phyloP scores from a whole-genome alignment of 2,113 vertebrate genomes.

The Tetrao urogallus region DNA sequence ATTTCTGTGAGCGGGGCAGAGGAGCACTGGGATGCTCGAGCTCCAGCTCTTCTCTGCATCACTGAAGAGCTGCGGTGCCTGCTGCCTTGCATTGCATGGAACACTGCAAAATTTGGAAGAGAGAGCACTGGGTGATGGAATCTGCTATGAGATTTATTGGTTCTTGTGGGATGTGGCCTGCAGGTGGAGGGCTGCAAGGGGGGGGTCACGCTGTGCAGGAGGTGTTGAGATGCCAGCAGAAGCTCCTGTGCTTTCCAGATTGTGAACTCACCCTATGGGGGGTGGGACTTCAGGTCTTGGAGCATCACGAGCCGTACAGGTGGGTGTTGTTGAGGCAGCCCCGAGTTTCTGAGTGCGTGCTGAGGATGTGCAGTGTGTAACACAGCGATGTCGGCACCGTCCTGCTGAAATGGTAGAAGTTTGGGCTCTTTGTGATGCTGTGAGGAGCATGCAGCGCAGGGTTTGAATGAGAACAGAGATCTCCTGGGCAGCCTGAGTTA shows the following conservation, averaged over 20 bases:
- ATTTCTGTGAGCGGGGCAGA: not conserved
- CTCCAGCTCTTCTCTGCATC: not conserved
- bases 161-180: not conserved
- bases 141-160: not conserved
- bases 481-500: not conserved
- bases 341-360: fast-evolving
- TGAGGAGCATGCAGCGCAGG: fast-evolving
- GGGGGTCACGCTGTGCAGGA: fast-evolving
- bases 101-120: not conserved
- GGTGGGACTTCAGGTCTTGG: not conserved
- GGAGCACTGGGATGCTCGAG: not conserved
- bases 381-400: fast-evolving
- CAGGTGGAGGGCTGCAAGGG: not conserved
- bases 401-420: not conserved
- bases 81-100: not conserved
- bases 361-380: not conserved
- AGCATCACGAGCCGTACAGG: fast-evolving
- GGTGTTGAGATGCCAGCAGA: not conserved
- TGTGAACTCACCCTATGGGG: not conserved
- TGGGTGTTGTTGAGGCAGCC: not conserved
- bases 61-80: not conserved
- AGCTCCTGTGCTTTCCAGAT: not conserved
- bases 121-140: not conserved
- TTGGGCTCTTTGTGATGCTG: not conserved
- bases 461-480: not conserved